A percentile compares a stretch with the other conserved stretches of the same genome.
Conservation (phyloP, 2,113 vertebrate genomes). For the Trachemys scripta region DNA sequence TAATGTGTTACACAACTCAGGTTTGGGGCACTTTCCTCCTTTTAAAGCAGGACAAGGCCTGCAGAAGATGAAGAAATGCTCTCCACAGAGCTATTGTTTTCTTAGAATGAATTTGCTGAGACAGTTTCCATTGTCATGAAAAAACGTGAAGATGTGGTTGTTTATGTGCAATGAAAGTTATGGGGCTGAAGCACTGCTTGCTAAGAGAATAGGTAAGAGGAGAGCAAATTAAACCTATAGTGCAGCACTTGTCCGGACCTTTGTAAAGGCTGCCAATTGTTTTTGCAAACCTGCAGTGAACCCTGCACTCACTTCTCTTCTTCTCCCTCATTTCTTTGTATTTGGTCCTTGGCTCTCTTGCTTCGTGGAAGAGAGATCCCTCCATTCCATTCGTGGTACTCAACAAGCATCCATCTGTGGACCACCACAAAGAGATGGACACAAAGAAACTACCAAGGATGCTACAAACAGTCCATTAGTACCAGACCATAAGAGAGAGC, state of each 20-base stretch:
- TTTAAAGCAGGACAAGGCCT: neutral
- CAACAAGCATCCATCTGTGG: constrained; percentile 2
- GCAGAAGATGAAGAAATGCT: neutral
- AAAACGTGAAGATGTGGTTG: rapidly evolving
- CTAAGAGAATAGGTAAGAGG: neutral
- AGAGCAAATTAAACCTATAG: neutral
- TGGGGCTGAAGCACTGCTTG: neutral
- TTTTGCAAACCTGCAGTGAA: neutral
- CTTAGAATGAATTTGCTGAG: neutral
- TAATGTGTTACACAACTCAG: neutral
- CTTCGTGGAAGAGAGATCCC: neutral
- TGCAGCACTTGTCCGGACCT: rapidly evolving
- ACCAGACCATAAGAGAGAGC: neutral
- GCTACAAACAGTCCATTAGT: neutral
- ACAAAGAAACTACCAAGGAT: neutral
- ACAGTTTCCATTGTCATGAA: neutral
- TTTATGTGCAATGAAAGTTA: neutral
- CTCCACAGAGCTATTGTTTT: neutral
- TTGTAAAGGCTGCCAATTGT: neutral
- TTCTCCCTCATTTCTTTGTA: neutral
- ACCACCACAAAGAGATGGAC: constrained; percentile 24
- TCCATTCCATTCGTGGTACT: neutral
- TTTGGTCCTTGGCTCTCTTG: neutral
- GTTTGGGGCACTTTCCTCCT: neutral
- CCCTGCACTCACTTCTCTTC: neutral